phyloP scores from a whole-genome alignment of 2,888 invertebrate genomes.

The Sialis fuliginosa region DNA sequence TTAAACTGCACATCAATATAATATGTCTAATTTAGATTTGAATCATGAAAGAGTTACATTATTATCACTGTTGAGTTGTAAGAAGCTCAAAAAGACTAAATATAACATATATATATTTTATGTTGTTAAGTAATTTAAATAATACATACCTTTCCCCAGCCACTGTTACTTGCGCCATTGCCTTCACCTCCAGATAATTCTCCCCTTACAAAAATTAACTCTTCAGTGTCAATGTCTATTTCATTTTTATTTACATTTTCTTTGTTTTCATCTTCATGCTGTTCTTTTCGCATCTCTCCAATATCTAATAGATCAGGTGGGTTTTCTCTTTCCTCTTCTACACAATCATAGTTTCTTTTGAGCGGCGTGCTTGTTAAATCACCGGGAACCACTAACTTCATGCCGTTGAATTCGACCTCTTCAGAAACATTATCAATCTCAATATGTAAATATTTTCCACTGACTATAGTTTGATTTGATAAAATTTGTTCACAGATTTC shows the following conservation, averaged over 20 bases:
- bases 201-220: slow-evolving; percentile 73
- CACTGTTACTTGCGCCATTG: slow-evolving; percentile 61
- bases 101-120: no score
- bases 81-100: no score
- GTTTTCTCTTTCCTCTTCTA: slow-evolving; percentile 11
- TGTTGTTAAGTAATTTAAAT: slow-evolving; percentile 5
- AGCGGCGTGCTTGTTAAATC: slow-evolving; percentile 20
- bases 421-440: neutral
- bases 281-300: slow-evolving; percentile 16
- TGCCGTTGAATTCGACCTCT: slow-evolving; percentile 28
- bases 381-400: slow-evolving; percentile 19
- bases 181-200: slow-evolving; percentile 78
- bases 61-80: no score
- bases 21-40: no score
- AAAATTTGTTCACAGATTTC: no score
- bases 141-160: slow-evolving; percentile 50
- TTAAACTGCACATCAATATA: no score
- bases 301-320: slow-evolving; percentile 22
- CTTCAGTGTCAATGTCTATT: slow-evolving; percentile 40
- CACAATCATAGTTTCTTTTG: slow-evolving; percentile 20
- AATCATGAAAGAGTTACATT: no score
- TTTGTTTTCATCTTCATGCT: slow-evolving; percentile 3
- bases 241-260: no score
- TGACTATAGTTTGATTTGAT: no score
- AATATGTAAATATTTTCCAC: no score